These are phyloP conservation scores for Agrilus planipennis DNA, from an alignment of 1,140 invertebrate species.

Conservation along the genomic window DNA sequence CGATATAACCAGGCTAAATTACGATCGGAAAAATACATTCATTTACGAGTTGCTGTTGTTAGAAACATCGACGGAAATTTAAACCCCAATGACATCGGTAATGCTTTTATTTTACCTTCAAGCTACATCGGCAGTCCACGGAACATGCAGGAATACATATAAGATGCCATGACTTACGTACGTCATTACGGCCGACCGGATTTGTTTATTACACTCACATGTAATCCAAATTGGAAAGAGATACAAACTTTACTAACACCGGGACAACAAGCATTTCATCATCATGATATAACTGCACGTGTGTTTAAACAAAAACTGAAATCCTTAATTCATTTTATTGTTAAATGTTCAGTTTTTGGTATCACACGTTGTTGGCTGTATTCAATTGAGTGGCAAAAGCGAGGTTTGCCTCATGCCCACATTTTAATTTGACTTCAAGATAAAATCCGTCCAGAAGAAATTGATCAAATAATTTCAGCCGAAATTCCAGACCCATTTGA, in stretches of 20 bases:
- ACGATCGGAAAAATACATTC: slow-evolving; percentile 20
- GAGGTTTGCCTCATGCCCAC: slow-evolving; percentile 27
- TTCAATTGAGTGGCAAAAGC: slow-evolving; percentile 38
- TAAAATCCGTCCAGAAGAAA: slow-evolving; percentile 22
- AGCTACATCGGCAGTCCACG: slow-evolving; percentile 33
- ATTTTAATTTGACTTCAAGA: slow-evolving; percentile 27
- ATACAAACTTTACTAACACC: slow-evolving; percentile 23
- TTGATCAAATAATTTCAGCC: slow-evolving; percentile 32
- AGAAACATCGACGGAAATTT: slow-evolving; percentile 15
- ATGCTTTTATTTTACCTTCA: slow-evolving; percentile 33
- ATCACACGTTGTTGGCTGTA: slow-evolving; percentile 33
- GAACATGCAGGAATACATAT: slow-evolving; percentile 35
- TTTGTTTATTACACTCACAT: slow-evolving; percentile 34
- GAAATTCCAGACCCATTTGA: slow-evolving; percentile 34
- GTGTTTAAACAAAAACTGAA: slow-evolving; percentile 31
- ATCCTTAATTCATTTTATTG: slow-evolving; percentile 24
- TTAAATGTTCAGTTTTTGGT: slow-evolving; percentile 25
- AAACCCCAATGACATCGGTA: slow-evolving; percentile 14
- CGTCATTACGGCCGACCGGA: slow-evolving; percentile 30
- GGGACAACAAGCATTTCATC: slow-evolving; percentile 31
- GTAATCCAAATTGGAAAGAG: slow-evolving; percentile 39
- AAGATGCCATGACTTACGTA: slow-evolving; percentile 39
- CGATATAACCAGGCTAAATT: slow-evolving; percentile 25
- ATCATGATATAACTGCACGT: slow-evolving; percentile 31
- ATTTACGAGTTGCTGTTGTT: slow-evolving; percentile 19